Evolutionary conservation across 2,113 vertebrate species (phyloP).

Genomic region (Verasper variegatus): DNA sequence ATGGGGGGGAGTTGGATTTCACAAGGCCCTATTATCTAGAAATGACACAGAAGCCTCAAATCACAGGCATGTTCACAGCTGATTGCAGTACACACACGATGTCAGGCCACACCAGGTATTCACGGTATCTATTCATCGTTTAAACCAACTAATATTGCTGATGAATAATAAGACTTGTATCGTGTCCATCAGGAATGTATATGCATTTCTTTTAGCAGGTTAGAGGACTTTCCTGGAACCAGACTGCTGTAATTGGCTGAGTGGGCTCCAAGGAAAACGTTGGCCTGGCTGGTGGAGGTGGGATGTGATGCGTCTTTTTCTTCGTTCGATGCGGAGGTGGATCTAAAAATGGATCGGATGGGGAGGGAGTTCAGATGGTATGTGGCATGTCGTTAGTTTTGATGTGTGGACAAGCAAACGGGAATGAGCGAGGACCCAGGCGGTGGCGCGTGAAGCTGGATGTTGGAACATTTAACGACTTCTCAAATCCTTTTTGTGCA

Average conservation of each 20-base stretch:
- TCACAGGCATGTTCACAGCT: no score
- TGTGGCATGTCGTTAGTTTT: slow-evolving; percentile 27
- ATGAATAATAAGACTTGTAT: no score
- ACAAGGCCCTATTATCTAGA: no score
- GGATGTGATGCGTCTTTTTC: slow-evolving; percentile 35
- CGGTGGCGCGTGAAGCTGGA: slow-evolving; percentile 1
- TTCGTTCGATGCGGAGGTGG: slow-evolving; percentile 46
- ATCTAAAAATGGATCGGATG: slow-evolving; percentile 49
- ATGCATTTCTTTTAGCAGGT: background rate
- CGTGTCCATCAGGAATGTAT: no score
- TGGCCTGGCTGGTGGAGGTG: slow-evolving; percentile 46
- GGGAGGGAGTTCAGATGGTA: slow-evolving; percentile 15
- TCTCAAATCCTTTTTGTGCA: no score
- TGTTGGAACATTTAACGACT: background rate
- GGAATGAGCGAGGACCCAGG: background rate
- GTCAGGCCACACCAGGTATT: no score
- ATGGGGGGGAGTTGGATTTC: no score
- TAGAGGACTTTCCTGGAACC: slow-evolving; percentile 27
- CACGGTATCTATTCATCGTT: no score
- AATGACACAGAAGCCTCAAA: no score
- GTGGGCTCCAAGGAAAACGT: slow-evolving; percentile 34
- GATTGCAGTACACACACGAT: no score
- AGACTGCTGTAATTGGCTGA: slow-evolving; percentile 50
- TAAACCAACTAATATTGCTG: background rate
- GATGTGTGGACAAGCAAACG: slow-evolving; percentile 26